A percentile compares a stretch with the other conserved stretches of the same genome.
These are phyloP conservation scores for Alloscopus bannaensis DNA, from an alignment of 2,888 invertebrate species.

Conservation along the genomic window DNA sequence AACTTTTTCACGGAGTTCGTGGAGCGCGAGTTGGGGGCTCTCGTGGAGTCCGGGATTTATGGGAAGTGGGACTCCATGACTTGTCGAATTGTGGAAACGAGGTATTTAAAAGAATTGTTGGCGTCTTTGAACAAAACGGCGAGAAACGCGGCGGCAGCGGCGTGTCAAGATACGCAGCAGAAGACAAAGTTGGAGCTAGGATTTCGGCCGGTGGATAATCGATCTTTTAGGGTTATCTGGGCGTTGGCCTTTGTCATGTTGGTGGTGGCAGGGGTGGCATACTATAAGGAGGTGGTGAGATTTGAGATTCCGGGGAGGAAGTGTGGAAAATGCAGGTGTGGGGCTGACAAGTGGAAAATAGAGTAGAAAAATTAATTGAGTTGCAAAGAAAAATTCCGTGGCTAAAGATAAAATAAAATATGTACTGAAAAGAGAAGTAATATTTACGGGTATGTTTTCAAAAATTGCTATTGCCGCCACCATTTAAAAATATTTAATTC, in stretches of 20 bases:
- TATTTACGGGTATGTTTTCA: too few relatives aligned
- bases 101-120: not conserved
- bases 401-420: not conserved
- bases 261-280: not conserved
- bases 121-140: not conserved
- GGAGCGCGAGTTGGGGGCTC: slow-evolving; percentile 16
- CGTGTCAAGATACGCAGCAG: slow-evolving; percentile 14
- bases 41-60: slow-evolving; percentile 34
- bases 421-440: not conserved
- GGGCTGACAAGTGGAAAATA: slow-evolving; percentile 10
- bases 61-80: slow-evolving; percentile 19
- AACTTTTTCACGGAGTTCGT: slow-evolving; percentile 30
- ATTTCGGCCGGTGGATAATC: slow-evolving; percentile 17
- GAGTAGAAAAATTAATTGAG: slow-evolving; percentile 5
- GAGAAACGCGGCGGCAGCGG: slow-evolving; percentile 22
- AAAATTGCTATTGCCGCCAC: not conserved
- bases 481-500: not conserved
- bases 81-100: slow-evolving; percentile 16
- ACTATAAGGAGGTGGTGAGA: slow-evolving; percentile 35
- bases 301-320: slow-evolving; percentile 38
- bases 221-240: slow-evolving; percentile 30
- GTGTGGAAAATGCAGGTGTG: not conserved
- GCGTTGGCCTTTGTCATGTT: slow-evolving; percentile 12
- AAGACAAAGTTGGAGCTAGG: not conserved
- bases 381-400: not conserved